phyloP scores from a whole-genome alignment of 2,797 vertebrate genomes.

The Melanotaenia parkinsoni region DNA sequence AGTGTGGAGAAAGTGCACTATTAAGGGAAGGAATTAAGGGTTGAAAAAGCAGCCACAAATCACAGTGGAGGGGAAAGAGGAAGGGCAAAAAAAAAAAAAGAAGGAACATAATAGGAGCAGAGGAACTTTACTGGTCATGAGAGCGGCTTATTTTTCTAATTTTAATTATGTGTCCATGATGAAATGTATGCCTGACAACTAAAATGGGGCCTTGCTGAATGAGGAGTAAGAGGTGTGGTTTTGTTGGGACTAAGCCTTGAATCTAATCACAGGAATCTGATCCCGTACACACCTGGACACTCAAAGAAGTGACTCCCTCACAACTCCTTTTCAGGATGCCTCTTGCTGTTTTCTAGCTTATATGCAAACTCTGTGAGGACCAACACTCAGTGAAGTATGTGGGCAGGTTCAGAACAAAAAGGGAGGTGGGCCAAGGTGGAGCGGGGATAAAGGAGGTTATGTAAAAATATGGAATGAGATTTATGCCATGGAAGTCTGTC shows the following conservation, averaged over 20 bases:
- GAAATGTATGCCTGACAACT: slow-evolving; percentile 68
- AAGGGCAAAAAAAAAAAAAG: neutral
- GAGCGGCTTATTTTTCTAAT: slow-evolving; percentile 55
- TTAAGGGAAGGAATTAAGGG: slow-evolving; percentile 44
- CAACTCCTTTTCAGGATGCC: slow-evolving; percentile 25
- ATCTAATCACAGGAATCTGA: slow-evolving; percentile 74
- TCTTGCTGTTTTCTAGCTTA: slow-evolving; percentile 58
- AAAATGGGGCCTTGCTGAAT: slow-evolving; percentile 46
- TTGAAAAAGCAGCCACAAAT: slow-evolving; percentile 42
- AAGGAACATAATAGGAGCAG: slow-evolving; percentile 1
- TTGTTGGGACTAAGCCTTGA: slow-evolving; percentile 59
- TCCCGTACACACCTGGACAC: slow-evolving; percentile 73
- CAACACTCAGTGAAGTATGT: slow-evolving; percentile 50
- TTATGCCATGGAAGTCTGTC: slow-evolving; percentile 26
- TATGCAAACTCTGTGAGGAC: slow-evolving; percentile 37
- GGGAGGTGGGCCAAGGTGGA: slow-evolving; percentile 14
- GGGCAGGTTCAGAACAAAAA: slow-evolving; percentile 32
- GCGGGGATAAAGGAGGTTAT: slow-evolving; percentile 37
- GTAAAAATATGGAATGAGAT: slow-evolving; percentile 40
- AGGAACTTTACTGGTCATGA: slow-evolving; percentile 52
- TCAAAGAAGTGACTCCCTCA: slow-evolving; percentile 44
- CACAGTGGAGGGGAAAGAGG: slow-evolving; percentile 21
- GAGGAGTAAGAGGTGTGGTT: slow-evolving; percentile 37
- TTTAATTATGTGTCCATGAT: slow-evolving; percentile 68
- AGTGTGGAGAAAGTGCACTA: slow-evolving; percentile 70